Base-by-base conservation (phyloP, 2,797 vertebrate genomes). In the Bryconaethiops microstoma region DNA sequence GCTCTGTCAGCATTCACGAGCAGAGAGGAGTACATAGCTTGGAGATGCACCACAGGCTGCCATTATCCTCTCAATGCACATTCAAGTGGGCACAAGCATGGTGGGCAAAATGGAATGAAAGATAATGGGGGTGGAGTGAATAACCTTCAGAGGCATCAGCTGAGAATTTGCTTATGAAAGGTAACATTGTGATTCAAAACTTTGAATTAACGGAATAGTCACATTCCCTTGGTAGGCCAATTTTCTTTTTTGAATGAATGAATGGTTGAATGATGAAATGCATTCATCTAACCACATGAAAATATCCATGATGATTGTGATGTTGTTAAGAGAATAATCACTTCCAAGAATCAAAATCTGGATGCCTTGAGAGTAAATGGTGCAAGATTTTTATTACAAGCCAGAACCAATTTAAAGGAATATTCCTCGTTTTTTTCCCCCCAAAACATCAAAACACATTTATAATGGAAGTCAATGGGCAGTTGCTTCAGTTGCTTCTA, bases 1-100 rank as follows among this genome's bases (percentile, higher is more conserved):
- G 85, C 87, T 78, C 86, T 79, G 85, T 85, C 82, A 91, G 92
- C 91, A 89, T 90, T 91, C 87, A 87, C 72, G 82, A 87, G 87
- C 83, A 64, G 76, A 78, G 54, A 68, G 77, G 55, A 79, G 86
- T 86, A 89, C 80, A 89, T 29, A 77, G 79, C 84, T 80, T 85
- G 80, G 78, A 82, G 79, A 86, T 86, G 78, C 79, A 76, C 67
- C 74, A 76, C 74, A 85, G 86, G 83, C 87, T 82, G 78, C 88
- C 86, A 91, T 91, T 92, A 93, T 91, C 89, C 89, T 88, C 84
- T 85, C 85, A 84, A 74, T 74, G 67, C 73, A 74, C 83, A 76
- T 75, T 84, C 83, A 70, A 89, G 84, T 86, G 84, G 73, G 64
- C 39, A 55, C 71, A 86, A 87, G 81, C 86, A 77, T 81, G 84